A percentile compares a stretch with the other conserved stretches of the same genome.
Conservation (phyloP, 30 jellyfish, hydroid and myxozoan genomes). For the Calvadosia cruxmelitensis region DNA sequence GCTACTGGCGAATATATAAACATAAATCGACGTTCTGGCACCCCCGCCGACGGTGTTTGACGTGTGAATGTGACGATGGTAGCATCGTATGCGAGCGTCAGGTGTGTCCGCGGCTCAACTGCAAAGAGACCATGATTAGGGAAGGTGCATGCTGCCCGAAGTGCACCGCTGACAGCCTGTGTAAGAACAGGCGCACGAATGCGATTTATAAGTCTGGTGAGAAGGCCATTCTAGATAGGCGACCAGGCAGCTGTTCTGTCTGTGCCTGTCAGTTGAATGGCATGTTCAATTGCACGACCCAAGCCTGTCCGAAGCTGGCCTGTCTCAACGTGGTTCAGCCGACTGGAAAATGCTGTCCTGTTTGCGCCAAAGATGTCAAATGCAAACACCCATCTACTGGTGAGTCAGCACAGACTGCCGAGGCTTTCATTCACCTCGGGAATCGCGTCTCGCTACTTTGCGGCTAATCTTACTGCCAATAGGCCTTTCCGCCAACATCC, state of each 20-base stretch:
- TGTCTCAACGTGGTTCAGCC: slow-evolving; percentile 18
- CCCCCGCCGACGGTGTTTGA: slow-evolving; percentile 28
- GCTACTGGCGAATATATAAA: background rate
- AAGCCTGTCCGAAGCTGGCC: slow-evolving; percentile 19
- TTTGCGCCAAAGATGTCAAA: slow-evolving; percentile 30
- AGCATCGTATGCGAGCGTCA: slow-evolving; percentile 26
- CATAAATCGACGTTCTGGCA: background rate
- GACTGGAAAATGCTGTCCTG: slow-evolving; percentile 50
- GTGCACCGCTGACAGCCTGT: slow-evolving; percentile 10
- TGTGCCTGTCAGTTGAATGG: slow-evolving; percentile 41
- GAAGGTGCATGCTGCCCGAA: slow-evolving; percentile 69
- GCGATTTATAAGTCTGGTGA: slow-evolving; percentile 13
- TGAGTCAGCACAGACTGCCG: too few relatives aligned
- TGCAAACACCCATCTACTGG: slow-evolving; percentile 48
- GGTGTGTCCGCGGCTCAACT: slow-evolving; percentile 11
- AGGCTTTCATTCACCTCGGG: too few relatives aligned
- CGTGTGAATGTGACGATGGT: slow-evolving; percentile 44
- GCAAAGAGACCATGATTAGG: slow-evolving; percentile 18
- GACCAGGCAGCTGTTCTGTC: slow-evolving; percentile 9
- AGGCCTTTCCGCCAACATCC: too few relatives aligned
- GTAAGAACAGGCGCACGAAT: slow-evolving; percentile 5
- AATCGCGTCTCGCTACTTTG: too few relatives aligned
- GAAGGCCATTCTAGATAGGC: slow-evolving; percentile 2
- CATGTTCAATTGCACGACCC: slow-evolving; percentile 10
- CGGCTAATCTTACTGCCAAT: too few relatives aligned